These are phyloP conservation scores for Bovichtus variegatus DNA, from an alignment of 2,797 vertebrate genomes.

Conservation along the genomic window DNA sequence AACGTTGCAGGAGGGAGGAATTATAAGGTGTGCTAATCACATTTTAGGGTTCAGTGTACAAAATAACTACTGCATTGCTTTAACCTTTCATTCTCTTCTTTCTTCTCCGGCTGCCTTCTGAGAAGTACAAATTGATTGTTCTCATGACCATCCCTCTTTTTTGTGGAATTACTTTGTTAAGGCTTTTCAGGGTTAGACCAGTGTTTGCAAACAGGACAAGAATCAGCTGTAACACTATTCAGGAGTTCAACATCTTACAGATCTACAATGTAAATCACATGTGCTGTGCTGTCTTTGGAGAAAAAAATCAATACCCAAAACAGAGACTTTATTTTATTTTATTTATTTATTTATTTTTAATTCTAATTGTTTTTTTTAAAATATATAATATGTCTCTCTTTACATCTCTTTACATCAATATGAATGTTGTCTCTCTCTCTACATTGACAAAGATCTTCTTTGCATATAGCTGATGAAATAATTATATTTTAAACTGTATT, in stretches of 20 bases:
- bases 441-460: not conserved
- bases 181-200: not conserved
- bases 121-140: slow-evolving; percentile 16
- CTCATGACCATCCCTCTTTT: not conserved
- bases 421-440: not conserved
- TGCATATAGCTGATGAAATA: not conserved
- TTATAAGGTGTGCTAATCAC: slow-evolving; percentile 85
- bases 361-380: too few species aligned
- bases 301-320: not conserved
- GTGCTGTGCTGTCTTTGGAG: not conserved
- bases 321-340: not conserved
- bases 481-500: slow-evolving; percentile 6
- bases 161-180: not conserved
- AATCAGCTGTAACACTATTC: not conserved
- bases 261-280: not conserved
- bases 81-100: slow-evolving; percentile 57
- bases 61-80: slow-evolving; percentile 72
- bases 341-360: too few species aligned
- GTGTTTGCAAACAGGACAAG: not conserved
- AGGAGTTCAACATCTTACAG: not conserved
- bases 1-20: slow-evolving; percentile 80
- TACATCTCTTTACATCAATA: not conserved
- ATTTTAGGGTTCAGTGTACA: slow-evolving; percentile 84
- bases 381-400: not conserved
- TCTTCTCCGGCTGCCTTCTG: not conserved